These are phyloP conservation scores for Geranospiza caerulescens DNA, from an alignment of 2,797 vertebrate genomes.

Conservation along the genomic window DNA sequence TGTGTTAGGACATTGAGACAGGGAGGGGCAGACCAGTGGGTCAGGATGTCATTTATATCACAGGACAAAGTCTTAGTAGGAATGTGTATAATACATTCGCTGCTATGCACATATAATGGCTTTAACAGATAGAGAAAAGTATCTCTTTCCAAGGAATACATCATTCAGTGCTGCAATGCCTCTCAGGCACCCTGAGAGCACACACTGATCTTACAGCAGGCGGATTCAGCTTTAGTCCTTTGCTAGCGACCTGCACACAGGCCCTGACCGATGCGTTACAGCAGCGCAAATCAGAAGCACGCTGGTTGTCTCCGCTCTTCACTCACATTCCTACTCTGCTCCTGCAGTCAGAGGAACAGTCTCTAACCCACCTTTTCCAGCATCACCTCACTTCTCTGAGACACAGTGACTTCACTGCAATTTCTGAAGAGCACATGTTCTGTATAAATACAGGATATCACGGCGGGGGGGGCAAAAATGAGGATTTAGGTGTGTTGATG, in stretches of 20 bases:
- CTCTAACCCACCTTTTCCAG: neutral
- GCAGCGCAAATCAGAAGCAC: neutral
- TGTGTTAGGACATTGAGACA: neutral
- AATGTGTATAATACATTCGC: rapidly evolving
- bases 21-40: neutral
- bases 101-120: rapidly evolving
- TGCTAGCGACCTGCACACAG: rapidly evolving
- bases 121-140: neutral
- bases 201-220: rapidly evolving
- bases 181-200: neutral
- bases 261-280: rapidly evolving
- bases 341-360: neutral
- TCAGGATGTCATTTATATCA: neutral
- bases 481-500: neutral
- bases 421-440: neutral
- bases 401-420: neutral
- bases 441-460: neutral
- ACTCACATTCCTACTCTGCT: neutral
- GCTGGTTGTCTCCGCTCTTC: rapidly evolving
- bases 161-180: neutral
- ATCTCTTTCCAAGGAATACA: neutral
- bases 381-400: neutral
- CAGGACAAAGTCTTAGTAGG: neutral
- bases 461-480: rapidly evolving
- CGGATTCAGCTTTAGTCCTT: neutral